A percentile compares a stretch with the other conserved stretches of the same genome.
Evolutionary conservation across 2,888 invertebrate species (phyloP).

Genomic region (Euspilapteryx auroguttella): DNA sequence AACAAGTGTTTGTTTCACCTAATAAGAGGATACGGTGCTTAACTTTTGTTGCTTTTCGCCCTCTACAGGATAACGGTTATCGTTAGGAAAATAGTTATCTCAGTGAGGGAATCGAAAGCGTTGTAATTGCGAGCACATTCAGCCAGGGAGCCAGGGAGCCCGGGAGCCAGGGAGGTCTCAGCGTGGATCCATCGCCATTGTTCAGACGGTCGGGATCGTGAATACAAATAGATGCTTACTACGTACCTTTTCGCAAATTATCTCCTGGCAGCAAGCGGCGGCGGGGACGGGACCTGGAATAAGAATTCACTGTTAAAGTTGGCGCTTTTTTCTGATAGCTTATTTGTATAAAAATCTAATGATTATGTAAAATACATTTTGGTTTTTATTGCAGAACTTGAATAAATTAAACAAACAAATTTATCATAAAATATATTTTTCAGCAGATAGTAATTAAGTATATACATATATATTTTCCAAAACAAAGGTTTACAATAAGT

Average conservation of each 20-base stretch:
- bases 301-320: conserved; percentile 17
- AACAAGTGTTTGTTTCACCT: conserved; percentile 3
- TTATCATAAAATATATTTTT: too few relatives aligned
- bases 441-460: too few relatives aligned
- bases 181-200: conserved; percentile 4
- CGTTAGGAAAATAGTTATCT: conserved; percentile 8
- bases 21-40: conserved; percentile 5
- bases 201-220: conserved; percentile 17
- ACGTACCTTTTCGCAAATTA: conserved; percentile 49
- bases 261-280: conserved; percentile 31
- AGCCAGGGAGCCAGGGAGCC: background rate
- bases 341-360: conserved; percentile 16
- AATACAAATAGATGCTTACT: conserved; percentile 39
- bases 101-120: conserved; percentile 7
- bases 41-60: conserved; percentile 5
- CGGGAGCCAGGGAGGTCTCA: too few relatives aligned
- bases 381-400: too few relatives aligned
- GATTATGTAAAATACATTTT: too few relatives aligned
- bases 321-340: conserved; percentile 16
- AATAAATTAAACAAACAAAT: too few relatives aligned
- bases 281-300: conserved; percentile 43
- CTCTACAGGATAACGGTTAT: conserved; percentile 2
- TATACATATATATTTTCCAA: too few relatives aligned
- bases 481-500: too few relatives aligned
- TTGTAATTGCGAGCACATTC: conserved; percentile 7